A percentile compares a stretch with the other conserved stretches of the same genome.
These are phyloP conservation scores for Synchiropus splendidus DNA, from an alignment of 2,113 vertebrate genomes.

Conservation along the genomic window DNA sequence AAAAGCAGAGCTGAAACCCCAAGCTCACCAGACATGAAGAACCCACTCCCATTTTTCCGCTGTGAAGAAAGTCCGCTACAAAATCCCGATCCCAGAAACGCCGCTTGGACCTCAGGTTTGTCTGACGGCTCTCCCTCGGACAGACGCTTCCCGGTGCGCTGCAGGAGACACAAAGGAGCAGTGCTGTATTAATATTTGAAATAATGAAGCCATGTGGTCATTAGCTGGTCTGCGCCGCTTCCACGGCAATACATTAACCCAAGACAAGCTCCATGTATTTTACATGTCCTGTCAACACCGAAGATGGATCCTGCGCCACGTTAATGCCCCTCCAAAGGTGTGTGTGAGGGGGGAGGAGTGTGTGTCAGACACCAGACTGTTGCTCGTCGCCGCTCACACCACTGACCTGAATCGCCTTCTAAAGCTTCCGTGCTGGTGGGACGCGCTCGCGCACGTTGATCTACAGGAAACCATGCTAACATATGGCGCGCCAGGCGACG, in stretches of 20 bases:
- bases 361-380: constrained; percentile 34
- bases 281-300: constrained; percentile 50
- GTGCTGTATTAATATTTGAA: constrained; percentile 55
- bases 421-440: constrained; percentile 27
- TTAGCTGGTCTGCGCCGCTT: constrained; percentile 61
- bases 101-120: too few species aligned
- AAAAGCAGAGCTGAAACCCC: too few species aligned
- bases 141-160: constrained; percentile 8
- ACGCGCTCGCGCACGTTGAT: too few species aligned
- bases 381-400: constrained; percentile 20
- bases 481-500: too few species aligned
- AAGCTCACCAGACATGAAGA: too few species aligned
- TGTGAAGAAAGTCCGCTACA: too few species aligned
- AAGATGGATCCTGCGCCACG: constrained; percentile 55
- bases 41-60: too few species aligned
- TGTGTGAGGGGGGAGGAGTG: not conserved
- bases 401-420: constrained; percentile 39
- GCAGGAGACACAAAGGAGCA: constrained; percentile 36
- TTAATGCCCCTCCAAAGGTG: constrained; percentile 41
- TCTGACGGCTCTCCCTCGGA: too few species aligned
- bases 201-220: constrained; percentile 48
- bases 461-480: too few species aligned
- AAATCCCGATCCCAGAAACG: too few species aligned
- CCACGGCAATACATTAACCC: constrained; percentile 67
- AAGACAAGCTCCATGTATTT: constrained; percentile 67